A percentile compares a stretch with the other conserved stretches of the same genome.
Evolutionary conservation across 2,113 vertebrate species (phyloP).

Genomic region (Thamnophis sirtalis): DNA sequence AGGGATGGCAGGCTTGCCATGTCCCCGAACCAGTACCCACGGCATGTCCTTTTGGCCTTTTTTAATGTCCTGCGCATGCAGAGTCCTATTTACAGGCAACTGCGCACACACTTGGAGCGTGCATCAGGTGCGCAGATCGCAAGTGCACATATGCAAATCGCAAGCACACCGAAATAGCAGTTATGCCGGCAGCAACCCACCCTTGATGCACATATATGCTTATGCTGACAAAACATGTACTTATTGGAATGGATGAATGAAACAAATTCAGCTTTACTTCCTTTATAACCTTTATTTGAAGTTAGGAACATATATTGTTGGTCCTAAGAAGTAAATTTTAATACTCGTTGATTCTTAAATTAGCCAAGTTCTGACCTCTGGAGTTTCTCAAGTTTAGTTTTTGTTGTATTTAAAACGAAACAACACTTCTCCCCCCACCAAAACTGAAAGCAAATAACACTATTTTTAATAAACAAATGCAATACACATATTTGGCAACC

Average conservation of each 20-base stretch:
- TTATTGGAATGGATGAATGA: background rate
- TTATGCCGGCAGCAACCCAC: too few species aligned
- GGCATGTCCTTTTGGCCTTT: too few species aligned
- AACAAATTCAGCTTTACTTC: background rate
- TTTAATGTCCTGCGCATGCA: too few species aligned
- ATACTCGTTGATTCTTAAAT: background rate
- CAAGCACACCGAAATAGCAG: too few species aligned
- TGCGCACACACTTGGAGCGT: too few species aligned
- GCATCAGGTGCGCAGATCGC: too few species aligned
- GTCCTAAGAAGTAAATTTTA: background rate
- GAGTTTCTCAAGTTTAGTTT: background rate
- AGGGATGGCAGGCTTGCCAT: too few species aligned
- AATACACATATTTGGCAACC: background rate
- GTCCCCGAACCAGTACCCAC: too few species aligned
- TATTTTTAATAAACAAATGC: background rate
- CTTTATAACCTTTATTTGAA: background rate
- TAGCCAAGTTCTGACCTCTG: background rate
- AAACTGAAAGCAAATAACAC: background rate
- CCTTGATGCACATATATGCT: background rate
- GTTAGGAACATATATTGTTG: background rate
- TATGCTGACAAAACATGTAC: background rate
- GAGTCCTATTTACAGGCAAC: too few species aligned
- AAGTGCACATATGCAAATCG: too few species aligned
- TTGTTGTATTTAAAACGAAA: background rate
- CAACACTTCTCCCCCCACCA: background rate